These are phyloP conservation scores for Eupleurogrammus muticus DNA, from an alignment of 2,797 vertebrate genomes.

Conservation along the genomic window DNA sequence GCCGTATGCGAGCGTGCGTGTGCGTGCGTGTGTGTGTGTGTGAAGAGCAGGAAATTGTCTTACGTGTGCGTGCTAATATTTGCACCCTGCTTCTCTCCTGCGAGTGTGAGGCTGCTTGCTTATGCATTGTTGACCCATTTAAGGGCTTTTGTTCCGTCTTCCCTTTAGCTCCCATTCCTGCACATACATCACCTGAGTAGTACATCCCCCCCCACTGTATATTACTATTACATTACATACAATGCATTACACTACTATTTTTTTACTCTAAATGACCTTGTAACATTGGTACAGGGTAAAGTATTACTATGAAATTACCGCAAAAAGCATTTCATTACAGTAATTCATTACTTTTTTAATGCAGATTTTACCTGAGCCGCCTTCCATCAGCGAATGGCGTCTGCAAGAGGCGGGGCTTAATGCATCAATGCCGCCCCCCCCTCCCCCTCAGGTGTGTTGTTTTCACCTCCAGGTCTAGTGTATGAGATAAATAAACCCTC, in stretches of 20 bases:
- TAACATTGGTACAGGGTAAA: no score
- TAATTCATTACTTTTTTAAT: no score
- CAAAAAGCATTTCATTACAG: no score
- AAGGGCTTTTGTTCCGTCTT: constrained; percentile 48
- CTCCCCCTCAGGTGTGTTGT: constrained; percentile 38
- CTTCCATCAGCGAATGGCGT: constrained; percentile 34
- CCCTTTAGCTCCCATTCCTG: constrained; percentile 34
- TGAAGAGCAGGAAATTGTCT: background rate
- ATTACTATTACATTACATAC: no score
- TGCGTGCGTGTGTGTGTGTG: background rate
- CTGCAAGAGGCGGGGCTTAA: no score
- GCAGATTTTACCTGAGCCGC: constrained; percentile 44
- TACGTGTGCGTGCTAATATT: constrained; percentile 51
- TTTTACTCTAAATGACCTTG: no score
- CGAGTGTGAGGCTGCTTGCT: constrained; percentile 57
- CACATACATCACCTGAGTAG: background rate
- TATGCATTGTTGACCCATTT: constrained; percentile 77
- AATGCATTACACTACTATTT: no score
- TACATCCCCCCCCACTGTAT: no score
- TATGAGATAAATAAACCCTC: constrained; percentile 28
- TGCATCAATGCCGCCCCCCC: no score
- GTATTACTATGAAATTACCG: no score
- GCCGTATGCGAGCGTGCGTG: constrained; percentile 13
- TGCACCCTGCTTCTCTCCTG: constrained; percentile 49
- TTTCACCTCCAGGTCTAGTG: constrained; percentile 49